A percentile compares a stretch with the other conserved stretches of the same genome.
Evolutionary conservation across 2,888 invertebrate species (phyloP).

Genomic region (Blera fallax): DNA sequence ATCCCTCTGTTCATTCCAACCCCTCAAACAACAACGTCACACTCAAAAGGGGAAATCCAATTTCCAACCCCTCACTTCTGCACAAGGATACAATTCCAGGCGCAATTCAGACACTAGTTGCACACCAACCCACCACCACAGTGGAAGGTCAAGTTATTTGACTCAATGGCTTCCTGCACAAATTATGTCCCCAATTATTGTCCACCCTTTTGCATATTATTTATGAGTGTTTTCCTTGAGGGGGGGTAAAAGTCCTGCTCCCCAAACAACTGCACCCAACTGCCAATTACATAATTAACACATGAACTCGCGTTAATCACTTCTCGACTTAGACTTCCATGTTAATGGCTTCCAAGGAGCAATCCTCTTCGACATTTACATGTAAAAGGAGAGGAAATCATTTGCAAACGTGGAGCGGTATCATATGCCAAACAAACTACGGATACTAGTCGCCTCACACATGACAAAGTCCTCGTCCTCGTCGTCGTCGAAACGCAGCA

Average conservation of each 20-base stretch:
- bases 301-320: conserved; percentile 62
- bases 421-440: conserved; percentile 28
- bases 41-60: conserved; percentile 9
- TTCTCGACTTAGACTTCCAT: conserved; percentile 23
- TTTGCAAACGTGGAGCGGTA: conserved; percentile 33
- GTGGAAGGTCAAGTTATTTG: conserved; percentile 50
- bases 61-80: conserved; percentile 35
- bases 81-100: conserved; percentile 28
- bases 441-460: background rate
- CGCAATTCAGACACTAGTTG: conserved; percentile 55
- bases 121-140: conserved; percentile 1
- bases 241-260: background rate
- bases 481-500: conserved; percentile 38
- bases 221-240: conserved; percentile 13
- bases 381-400: conserved; percentile 59
- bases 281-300: conserved; percentile 65
- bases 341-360: conserved; percentile 39
- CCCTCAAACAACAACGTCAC: conserved; percentile 34
- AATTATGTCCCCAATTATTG: conserved; percentile 42
- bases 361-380: conserved; percentile 43
- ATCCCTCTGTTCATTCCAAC: background rate
- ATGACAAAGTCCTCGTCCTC: too few species aligned
- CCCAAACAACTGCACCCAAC: conserved; percentile 26
- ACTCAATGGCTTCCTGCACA: conserved; percentile 42
- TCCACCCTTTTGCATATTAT: conserved; percentile 44